Evolutionary conservation across 2,888 invertebrate species (phyloP), one percentile per base, ranked within the genome.

Genomic region (Leptogaster cylindrica): DNA sequence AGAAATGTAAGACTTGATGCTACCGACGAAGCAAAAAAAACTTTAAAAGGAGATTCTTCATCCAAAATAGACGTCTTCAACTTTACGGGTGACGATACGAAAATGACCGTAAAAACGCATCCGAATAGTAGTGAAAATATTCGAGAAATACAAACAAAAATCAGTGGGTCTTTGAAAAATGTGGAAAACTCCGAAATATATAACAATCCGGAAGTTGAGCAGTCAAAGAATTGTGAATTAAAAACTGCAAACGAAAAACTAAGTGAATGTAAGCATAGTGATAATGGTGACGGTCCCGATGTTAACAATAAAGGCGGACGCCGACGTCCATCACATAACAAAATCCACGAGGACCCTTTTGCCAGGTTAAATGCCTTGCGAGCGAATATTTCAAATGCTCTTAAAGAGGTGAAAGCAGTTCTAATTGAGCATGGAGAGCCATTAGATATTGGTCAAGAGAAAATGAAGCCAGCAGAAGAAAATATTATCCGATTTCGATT

Each of bases 341-440:
- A 50, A 77, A 76, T 20, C 73, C 75, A 2, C 2, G 76, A 75
- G 68, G 78, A 78, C 75, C 75, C 79, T 1, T 74, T 79, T 2
- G 77, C 75, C 46, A 75, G 79, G 2, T 71, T 80, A 12, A 80
- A 77, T 71, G 77, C 77, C 61, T 71, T 80, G 1, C 76, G 77
- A 23, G 80, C 77, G 0, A 78, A 79, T 61, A 80, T 80, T 41
- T 75, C 80, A 2, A 79, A 75, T 1, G 78, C 79, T 0, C 71
- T 80, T 2, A 79, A 75, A 36, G 81, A 80, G 68, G 80, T 80
- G 1, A 80, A 80, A 66, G 77, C 76, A 6, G 80, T 80, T 8
- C 71, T 80, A 2, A 78, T 76, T 67, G 77, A 80, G 63, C 63
- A 70, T 48, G 65, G 63, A 8, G 65, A 61, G 3, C 44, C 48